phyloP scores from a whole-genome alignment of 2,113 vertebrate genomes.

The Scatophagus argus region DNA sequence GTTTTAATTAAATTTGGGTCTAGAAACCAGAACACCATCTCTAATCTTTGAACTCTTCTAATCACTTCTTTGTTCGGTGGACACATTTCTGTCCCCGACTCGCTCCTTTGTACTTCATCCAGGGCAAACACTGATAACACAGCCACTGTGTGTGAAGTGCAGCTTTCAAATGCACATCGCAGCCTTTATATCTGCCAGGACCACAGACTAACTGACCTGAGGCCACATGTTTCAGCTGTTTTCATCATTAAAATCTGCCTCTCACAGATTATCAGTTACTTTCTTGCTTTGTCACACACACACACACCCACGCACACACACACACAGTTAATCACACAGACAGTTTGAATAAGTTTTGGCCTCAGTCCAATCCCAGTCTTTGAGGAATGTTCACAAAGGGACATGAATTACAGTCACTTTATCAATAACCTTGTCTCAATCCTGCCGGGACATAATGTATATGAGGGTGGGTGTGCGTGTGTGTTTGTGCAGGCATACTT shows the following conservation, averaged over 20 bases:
- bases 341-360: conserved; percentile 1
- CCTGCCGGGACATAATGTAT: conserved; percentile 8
- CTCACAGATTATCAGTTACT: background rate
- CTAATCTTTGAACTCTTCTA: conserved; percentile 31
- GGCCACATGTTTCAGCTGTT: conserved; percentile 28
- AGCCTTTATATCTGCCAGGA: conserved; percentile 7
- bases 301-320: background rate
- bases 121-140: conserved; percentile 62
- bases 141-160: conserved; percentile 28
- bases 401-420: conserved; percentile 6
- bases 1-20: conserved; percentile 44
- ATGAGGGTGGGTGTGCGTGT: conserved; percentile 7
- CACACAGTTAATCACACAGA: conserved; percentile 14
- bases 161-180: conserved; percentile 34
- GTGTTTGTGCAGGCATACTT: conserved; percentile 1
- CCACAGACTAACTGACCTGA: background rate
- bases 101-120: conserved; percentile 49
- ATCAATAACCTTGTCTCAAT: conserved; percentile 17
- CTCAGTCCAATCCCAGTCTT: background rate
- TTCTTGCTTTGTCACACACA: background rate
- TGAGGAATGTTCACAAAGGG: conserved; percentile 13
- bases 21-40: conserved; percentile 11
- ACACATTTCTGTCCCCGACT: conserved; percentile 35
- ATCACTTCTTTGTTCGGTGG: conserved; percentile 30
- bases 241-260: conserved; percentile 27